These are phyloP conservation scores for Hippocampus guttulatus DNA, from an alignment of 2,113 vertebrate species.

Conservation along the genomic window DNA sequence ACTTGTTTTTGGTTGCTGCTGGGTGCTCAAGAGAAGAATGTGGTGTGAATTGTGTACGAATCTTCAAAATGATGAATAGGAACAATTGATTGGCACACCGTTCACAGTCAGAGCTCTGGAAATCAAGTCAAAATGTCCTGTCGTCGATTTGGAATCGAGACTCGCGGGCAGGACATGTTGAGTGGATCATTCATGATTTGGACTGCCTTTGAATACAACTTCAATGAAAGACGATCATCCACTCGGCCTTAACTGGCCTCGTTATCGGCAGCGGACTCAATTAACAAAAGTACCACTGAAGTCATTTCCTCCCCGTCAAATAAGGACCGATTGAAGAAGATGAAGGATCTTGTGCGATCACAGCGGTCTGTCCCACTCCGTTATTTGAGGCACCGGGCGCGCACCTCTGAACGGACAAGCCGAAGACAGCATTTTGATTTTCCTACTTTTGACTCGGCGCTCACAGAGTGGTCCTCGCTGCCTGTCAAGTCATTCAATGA, in stretches of 20 bases:
- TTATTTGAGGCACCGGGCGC: too few species aligned
- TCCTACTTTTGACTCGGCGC: conserved; percentile 3
- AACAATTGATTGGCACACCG: too few species aligned
- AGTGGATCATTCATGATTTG: too few species aligned
- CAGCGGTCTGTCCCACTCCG: not conserved
- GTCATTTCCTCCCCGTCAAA: too few species aligned
- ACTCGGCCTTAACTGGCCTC: not conserved
- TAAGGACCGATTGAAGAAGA: not conserved
- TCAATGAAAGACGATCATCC: not conserved
- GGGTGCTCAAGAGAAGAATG: not conserved
- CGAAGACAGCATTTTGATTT: not conserved
- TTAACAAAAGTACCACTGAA: not conserved
- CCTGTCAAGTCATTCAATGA: conserved; percentile 29
- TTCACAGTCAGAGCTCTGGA: too few species aligned
- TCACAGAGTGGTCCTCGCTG: conserved; percentile 38
- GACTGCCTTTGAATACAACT: not conserved
- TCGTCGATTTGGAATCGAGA: too few species aligned
- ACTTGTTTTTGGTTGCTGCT: not conserved
- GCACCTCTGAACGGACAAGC: not conserved
- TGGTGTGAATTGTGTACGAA: not conserved
- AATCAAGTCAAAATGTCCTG: too few species aligned
- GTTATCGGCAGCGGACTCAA: not conserved
- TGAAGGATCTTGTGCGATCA: not conserved
- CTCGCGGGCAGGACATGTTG: too few species aligned
- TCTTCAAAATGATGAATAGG: too few species aligned